Evolutionary conservation across 2,888 invertebrate species (phyloP), one percentile per base, ranked within the genome.

Genomic region (Eilema depressum): DNA sequence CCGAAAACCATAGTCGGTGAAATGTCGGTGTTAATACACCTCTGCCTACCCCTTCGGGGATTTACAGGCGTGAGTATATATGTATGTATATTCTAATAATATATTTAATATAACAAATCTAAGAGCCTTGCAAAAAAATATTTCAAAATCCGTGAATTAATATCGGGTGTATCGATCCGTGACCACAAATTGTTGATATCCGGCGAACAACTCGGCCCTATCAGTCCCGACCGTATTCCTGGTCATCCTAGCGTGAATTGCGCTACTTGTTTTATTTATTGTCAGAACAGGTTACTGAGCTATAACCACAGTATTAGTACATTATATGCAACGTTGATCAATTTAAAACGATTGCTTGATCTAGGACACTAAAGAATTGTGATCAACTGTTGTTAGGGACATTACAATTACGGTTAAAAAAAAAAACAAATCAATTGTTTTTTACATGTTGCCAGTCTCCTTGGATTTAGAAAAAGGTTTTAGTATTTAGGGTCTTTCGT

Each of bases 181-280:
- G 73, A 79, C 69, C 71, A 69, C 75, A 81, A 84, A 85, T 82
- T 75, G 69, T 63, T 80, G 74, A 83, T 83, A 75, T 80, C 71
- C 73, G 71, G 66, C 33, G 30, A 28, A 10, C 66, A 66, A 68
- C 72, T 64, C 41, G 23, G 71, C 67, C 61, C 53, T 57, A 72
- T 71, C 85, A 7, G 57, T 69, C 74, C 75, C 67, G 69, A 70
- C 77, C 74, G 73, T 75, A 82, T 82, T 66, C 81, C 84, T 87
- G 82, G 86, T 63, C 83, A 84, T 76, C 83, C 86, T 89, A 87
- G 71, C 83, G 77, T 84, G 83, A 85, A 86, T 85, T 79, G 77
- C 78, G 76, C 73, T 80, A 76, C 79, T 82, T 75, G 80, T 71
- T 79, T 81, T 82, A 79, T 84, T 86, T 82, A 82, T 82, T 82